Evolutionary conservation across 2,888 invertebrate species (phyloP), one percentile per base, ranked within the genome.

Genomic region (Nematopogon swammerdamellus): DNA sequence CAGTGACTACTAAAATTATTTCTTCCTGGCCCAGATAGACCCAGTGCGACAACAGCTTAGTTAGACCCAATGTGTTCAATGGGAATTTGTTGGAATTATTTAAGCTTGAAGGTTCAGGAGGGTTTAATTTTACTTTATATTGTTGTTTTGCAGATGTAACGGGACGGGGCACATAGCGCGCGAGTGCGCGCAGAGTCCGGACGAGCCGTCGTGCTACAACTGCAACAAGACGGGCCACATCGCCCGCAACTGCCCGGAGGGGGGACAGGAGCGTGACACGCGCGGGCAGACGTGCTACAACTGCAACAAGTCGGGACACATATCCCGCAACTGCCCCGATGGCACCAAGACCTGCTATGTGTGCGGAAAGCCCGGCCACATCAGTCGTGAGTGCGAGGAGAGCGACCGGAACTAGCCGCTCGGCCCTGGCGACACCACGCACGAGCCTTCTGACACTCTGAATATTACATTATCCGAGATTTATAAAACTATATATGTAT

Each of bases 221-320:
- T 96, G 95, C 84, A 92, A 91, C 81, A 92, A 93, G 83, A 88
- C 91, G 57, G 95, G 95, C 60, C 95, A 95, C 82, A 91, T 95
- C 70, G 93, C 91, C 53, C 87, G 91, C 65, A 88, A 87, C 77
- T 91, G 91, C 80, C 91, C 91, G 51, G 91, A 91, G 72, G 85
- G 84, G 60, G 84, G 82, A 57, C 73, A 70, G 51, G 68, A 72
- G 53, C 83, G 82, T 64, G 84, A 82, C 65, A 66, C 67, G 49
- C 85, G 86, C 75, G 84, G 84, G 70, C 83, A 85, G 65, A 90
- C 89, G 48, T 96, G 95, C 84, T 96, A 95, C 85, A 95, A 92
- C 80, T 96, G 95, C 85, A 92, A 92, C 82, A 92, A 92, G 83
- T 86, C 91, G 57, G 95, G 95, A 57, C 95, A 95, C 82, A 91